Conservation (phyloP, 2,888 invertebrate species). For the Tiliacea aurago region DNA sequence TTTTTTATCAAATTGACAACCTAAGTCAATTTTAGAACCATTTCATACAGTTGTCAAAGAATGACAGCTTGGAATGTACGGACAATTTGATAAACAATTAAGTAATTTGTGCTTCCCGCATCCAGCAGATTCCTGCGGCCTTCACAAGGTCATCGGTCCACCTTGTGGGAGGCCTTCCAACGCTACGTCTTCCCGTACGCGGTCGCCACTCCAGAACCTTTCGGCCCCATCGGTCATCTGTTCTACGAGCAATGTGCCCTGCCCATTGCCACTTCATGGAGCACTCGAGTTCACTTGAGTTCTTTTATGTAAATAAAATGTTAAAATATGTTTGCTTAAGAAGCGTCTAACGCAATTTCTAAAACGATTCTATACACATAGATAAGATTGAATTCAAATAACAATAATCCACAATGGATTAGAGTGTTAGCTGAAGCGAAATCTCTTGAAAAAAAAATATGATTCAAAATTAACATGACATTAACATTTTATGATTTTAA, state of each 20-base stretch:
- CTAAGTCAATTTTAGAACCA: background rate
- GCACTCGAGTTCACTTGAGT: background rate
- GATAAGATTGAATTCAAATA: background rate
- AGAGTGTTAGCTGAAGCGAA: constrained; percentile 24
- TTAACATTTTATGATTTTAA: too few relatives aligned
- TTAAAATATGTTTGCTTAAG: background rate
- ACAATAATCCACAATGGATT: background rate
- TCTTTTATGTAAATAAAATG: background rate
- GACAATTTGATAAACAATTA: background rate
- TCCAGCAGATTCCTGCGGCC: too few relatives aligned
- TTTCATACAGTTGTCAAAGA: background rate
- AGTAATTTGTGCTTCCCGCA: too few relatives aligned
- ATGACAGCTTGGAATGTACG: background rate
- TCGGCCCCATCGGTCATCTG: too few relatives aligned
- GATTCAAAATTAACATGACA: too few relatives aligned
- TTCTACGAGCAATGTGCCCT: too few relatives aligned
- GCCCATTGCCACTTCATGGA: too few relatives aligned
- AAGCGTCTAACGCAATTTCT: too few relatives aligned
- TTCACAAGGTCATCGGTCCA: too few relatives aligned
- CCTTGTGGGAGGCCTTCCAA: too few relatives aligned
- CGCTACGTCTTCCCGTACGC: too few relatives aligned
- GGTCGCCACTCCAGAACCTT: too few relatives aligned
- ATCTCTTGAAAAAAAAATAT: constrained; percentile 4
- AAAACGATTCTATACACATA: background rate
- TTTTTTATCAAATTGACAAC: background rate